Base-by-base conservation (phyloP, 2,888 invertebrate species). In the Platycheirus rosarum region DNA sequence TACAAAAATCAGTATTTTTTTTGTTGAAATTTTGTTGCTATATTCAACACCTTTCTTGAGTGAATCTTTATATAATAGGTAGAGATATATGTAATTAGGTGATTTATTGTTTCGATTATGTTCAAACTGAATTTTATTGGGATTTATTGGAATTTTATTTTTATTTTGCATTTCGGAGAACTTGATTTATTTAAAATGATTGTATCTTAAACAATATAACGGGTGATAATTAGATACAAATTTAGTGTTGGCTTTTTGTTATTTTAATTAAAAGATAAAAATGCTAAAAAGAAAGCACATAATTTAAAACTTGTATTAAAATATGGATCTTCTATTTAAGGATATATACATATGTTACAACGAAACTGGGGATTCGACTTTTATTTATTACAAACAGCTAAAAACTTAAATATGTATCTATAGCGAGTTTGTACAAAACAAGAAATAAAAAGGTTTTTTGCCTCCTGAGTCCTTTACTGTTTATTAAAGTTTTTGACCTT, bases 21-120 rank as follows among this genome's bases (percentile, higher is more conserved):
- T 13, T 37, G 3, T 7, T 32, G 1, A 7, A 7, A 51, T 48
- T 65, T 20, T 55, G 53, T 74, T 74, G 78, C 48, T 55, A 35
- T 23, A 62, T 68, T 44, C 42, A 29, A 68, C 73, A 68, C 73
- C 73, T 66, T 60, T 32, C 26, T 73, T 42, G 11, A 49, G 48
- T 16, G 37, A 37, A 26, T 13, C 35, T 40, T 2, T 8, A 40
- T 14, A 55, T 20, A 3, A 20, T 23, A 2, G 13, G 1, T 29
- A 20, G 7, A 26, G 13, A 9, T 14, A 8, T 11, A 6, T n/a
- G 13, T 7, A 35, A 14, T 11, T 62, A 4, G 29, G 48, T 68
- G 68, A 78, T 74, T 57, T 26, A 79, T 79, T 46, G 26, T 6
- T 32, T 35, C 37, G 70, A 65, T 70, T 48, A 49, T 37, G 14